phyloP scores from a whole-genome alignment of 2,113 vertebrate species.

The Oryzias javanicus region DNA sequence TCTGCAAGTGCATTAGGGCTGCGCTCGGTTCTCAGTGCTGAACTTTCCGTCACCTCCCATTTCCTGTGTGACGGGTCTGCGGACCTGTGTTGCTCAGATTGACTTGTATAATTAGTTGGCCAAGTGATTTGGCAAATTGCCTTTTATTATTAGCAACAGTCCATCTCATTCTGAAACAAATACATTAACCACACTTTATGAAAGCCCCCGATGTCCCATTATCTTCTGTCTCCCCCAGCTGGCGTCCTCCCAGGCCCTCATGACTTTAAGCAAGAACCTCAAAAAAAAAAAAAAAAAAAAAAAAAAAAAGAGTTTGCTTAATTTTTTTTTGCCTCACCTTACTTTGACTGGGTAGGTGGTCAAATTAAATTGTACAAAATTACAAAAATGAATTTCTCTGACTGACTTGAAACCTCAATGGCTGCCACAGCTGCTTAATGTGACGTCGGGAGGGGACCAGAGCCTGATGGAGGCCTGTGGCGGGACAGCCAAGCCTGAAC shows the following conservation, averaged over 20 bases:
- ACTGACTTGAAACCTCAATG: constrained; percentile 34
- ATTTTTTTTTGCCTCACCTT: constrained; percentile 65
- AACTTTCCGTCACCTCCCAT: constrained; percentile 64
- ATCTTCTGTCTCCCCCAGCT: not conserved
- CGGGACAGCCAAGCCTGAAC: constrained; percentile 37
- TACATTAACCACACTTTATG: constrained; percentile 52
- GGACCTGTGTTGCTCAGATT: constrained; percentile 43
- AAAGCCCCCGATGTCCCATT: constrained; percentile 48
- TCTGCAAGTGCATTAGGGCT: constrained; percentile 26
- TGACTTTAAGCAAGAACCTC: constrained; percentile 13
- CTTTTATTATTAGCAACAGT: constrained; percentile 71
- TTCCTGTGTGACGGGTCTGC: constrained; percentile 52
- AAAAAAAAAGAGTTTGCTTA: constrained; percentile 51
- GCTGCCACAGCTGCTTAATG: constrained; percentile 52
- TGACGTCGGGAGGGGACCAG: constrained; percentile 26
- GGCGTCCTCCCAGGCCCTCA: not conserved
- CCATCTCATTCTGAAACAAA: constrained; percentile 67
- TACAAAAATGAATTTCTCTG: constrained; percentile 73
- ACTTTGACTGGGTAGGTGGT: constrained; percentile 32
- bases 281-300: constrained; percentile 48
- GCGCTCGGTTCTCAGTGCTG: constrained; percentile 41
- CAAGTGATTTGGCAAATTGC: constrained; percentile 61
- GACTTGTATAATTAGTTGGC: constrained; percentile 56
- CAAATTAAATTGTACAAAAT: constrained; percentile 73
- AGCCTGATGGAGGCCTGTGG: constrained; percentile 29